Base-by-base conservation (phyloP, 2,797 vertebrate species). In the Scomberomorus guttatus region DNA sequence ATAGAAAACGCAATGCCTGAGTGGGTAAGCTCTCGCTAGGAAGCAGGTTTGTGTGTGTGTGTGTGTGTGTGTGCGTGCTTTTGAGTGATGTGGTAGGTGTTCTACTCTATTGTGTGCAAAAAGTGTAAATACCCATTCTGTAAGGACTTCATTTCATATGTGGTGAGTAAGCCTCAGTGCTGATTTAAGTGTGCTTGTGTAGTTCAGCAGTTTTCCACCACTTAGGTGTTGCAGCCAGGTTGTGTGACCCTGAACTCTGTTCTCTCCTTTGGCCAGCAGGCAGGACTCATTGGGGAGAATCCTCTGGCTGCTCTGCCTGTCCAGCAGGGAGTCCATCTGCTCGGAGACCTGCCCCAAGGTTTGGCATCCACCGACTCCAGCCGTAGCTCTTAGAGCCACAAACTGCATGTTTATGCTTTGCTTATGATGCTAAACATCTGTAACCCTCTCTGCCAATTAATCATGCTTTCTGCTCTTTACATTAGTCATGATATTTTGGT, bases 261-360 rank as follows among this genome's bases (percentile, higher is more conserved):
- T 77, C 75, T 86, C 65, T 78, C 54, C 59, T 72, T 80, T 79
- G 79, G 61, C 81, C 86, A 75, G 51, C 97, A 98, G 93, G 95
- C 96, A 3, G 97, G 97, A 71, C 95, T 99, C 87, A 93, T 97
- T 25, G 96, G 95, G 75, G 98, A 98, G 58, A 97, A 96, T 73
- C 96, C 97, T 61, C 85, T 97, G 72, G 94, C 96, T 9, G 82
- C 91, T 58, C 82, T 96, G 71, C 89, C 95, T 20, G 89, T 95
- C 63, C 96, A 96, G 88, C 93, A 96, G 44, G 93, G 95, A 61
- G 87, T 93, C 87, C 94, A 96, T 81, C 94, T 97, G 87, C 93
- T 98, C 1, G 95, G 94, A 58, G 97, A 98, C 56, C 89, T 97
- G 13, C 82, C 96, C 84, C 92, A 97, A 94, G 96, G 97, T 97